Base-by-base conservation (phyloP, 1,140 invertebrate genomes). In the Dendroctonus ponderosae region DNA sequence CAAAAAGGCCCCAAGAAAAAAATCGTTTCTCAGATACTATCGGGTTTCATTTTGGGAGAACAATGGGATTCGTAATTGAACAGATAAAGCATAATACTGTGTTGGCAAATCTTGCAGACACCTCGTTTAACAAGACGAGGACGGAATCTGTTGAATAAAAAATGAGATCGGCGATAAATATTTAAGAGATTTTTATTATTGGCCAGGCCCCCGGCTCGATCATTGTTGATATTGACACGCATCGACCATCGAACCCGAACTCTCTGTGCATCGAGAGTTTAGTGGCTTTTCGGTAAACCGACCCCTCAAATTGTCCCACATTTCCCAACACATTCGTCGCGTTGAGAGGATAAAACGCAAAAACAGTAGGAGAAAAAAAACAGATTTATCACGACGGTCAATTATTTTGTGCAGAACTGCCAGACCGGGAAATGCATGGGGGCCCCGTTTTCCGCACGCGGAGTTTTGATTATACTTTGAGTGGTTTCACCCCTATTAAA, bases 401-500 rank as follows among this genome's bases (percentile, higher is more conserved):
- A 66, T 66, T 66, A 66, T 66, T 66, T 56, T 56, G 67, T 44
- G 51, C 48, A 12, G 50, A 57, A 43, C 68, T 53, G 68, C 54
- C 56, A 62, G 59, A 66, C 46, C 51, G 53, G 51, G 56, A 62
- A 56, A 58, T 59, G 54, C 52, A 64, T 60, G 48, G 62, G 59
- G 51, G 67, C 62, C 61, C 60, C 66, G 54, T 52, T 61, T 66
- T 60, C 62, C 64, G 50, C 68, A 60, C 40, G 52, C 52, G 66
- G 70, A 73, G 76, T 78, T 79, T 79, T 79, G 77, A 79, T 79
- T 79, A 78, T 75, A 72, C 69, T 75, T 72, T 72, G 76, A 78
- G 77, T 78, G 77, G 77, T 79, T 79, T 79, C 77, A 77, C 76
- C 76, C 77, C 77, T 77, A 77, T 77, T 79, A 78, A 77, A 71